These are phyloP conservation scores for Leucophenga varia DNA, from an alignment of 1,140 invertebrate genomes.

Conservation along the genomic window DNA sequence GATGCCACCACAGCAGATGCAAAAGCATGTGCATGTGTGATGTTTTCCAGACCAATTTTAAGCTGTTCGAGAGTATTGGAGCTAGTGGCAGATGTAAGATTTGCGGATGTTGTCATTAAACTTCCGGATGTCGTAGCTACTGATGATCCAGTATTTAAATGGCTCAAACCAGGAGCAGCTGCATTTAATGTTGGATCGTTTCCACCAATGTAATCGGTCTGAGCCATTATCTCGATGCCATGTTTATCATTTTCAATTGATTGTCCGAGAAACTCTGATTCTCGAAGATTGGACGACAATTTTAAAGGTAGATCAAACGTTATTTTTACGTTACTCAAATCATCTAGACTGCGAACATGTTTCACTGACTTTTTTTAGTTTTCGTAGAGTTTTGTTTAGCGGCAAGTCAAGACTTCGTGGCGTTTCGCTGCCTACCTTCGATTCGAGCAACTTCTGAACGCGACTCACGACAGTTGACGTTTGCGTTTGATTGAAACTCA, in stretches of 20 bases:
- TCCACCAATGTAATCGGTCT: no score
- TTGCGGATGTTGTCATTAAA: no score
- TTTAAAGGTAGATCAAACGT: constrained; percentile 37
- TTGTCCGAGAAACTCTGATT: no score
- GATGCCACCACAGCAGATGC: constrained; percentile 46
- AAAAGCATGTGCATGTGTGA: constrained; percentile 58
- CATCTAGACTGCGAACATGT: constrained; percentile 38
- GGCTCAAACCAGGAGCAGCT: no score
- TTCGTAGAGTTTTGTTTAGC: constrained; percentile 34
- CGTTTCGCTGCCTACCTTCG: constrained; percentile 24
- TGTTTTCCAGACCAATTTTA: constrained; percentile 61
- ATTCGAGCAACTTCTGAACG: constrained; percentile 38
- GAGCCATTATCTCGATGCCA: no score
- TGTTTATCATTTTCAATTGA: no score
- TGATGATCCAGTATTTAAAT: no score
- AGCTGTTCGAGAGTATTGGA: constrained; percentile 60
- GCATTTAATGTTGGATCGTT: no score
- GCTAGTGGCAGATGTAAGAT: constrained; percentile 47
- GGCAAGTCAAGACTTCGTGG: constrained; percentile 38
- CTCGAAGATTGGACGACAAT: no score
- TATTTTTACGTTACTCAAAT: constrained; percentile 39
- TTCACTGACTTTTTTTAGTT: constrained; percentile 38
- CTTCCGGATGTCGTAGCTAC: no score
- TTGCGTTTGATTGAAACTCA: constrained; percentile 19
- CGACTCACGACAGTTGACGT: constrained; percentile 31